Evolutionary conservation across 2,113 vertebrate genomes (phyloP).

Genomic region (Penelope pileata): DNA sequence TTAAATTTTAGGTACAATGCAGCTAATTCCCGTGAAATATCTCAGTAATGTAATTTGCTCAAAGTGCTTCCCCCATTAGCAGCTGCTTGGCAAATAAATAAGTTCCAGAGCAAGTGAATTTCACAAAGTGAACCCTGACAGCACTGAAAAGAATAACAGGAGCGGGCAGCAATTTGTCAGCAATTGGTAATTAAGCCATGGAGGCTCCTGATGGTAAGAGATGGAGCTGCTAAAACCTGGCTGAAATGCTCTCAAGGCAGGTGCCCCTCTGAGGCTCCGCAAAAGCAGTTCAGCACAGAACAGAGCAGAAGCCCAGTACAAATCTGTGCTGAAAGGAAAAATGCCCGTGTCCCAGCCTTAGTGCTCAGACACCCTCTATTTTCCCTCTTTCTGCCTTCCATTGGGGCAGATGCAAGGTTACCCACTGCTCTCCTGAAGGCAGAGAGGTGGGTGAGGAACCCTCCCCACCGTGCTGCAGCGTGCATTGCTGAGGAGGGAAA

Average conservation of each 20-base stretch:
- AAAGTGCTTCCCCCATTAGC: neutral
- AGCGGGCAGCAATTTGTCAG: neutral
- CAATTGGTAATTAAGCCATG: neutral
- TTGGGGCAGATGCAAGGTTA: neutral
- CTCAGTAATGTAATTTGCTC: neutral
- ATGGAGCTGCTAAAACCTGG: neutral
- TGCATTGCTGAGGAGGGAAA: neutral
- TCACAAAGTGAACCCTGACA: neutral
- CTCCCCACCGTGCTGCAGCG: neutral
- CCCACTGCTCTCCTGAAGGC: neutral
- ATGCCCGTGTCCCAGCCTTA: accelerated
- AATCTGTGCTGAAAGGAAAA: neutral
- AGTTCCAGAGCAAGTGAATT: neutral
- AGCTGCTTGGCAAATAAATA: conserved; percentile 10
- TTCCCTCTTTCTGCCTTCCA: neutral
- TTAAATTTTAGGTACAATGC: neutral
- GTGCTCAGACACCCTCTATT: neutral
- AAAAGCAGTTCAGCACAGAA: neutral
- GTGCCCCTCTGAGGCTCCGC: neutral
- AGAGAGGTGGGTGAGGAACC: neutral
- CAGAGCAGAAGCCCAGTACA: neutral
- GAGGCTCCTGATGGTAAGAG: neutral
- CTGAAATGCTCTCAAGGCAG: neutral
- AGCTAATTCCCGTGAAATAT: neutral
- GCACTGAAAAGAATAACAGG: neutral